Percentiles rank a stretch among this genome's conserved stretches.
phyloP scores from a whole-genome alignment of 2,113 vertebrate species.

The Solenodon paradoxus region DNA sequence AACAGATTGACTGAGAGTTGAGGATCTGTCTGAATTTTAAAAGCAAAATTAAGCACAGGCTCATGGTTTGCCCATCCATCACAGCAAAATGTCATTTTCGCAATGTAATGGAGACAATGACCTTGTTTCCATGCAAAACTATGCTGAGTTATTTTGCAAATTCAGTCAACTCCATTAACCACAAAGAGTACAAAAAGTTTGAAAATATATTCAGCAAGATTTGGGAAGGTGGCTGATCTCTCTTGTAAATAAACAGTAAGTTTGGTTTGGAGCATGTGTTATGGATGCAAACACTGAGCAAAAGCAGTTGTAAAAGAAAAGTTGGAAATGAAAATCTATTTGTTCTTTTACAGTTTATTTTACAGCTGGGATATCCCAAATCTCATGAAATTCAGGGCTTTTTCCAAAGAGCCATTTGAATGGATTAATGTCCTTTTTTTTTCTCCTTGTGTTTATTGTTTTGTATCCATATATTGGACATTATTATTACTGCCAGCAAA shows the following conservation, averaged over 20 bases:
- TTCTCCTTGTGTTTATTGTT: not conserved
- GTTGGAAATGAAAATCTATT: constrained; percentile 9
- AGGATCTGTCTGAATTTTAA: constrained; percentile 43
- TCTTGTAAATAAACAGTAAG: not conserved
- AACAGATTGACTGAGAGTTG: not conserved
- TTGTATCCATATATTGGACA: not conserved
- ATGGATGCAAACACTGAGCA: not conserved
- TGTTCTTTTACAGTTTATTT: not conserved
- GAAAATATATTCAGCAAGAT: not conserved
- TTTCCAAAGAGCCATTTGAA: not conserved
- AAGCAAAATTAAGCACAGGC: constrained; percentile 31
- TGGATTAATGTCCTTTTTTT: not conserved
- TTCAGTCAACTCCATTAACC: not conserved
- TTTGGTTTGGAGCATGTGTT: not conserved
- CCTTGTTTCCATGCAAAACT: constrained; percentile 24
- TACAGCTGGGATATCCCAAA: not conserved
- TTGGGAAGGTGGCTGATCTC: not conserved
- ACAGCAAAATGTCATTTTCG: constrained; percentile 1
- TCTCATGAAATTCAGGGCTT: not conserved
- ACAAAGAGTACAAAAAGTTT: not conserved
- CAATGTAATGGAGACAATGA: not conserved
- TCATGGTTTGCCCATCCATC: not conserved
- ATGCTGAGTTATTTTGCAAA: not conserved
- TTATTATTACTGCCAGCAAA: not conserved
- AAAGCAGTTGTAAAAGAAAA: not conserved